Base-by-base conservation (phyloP, 1,140 invertebrate genomes). In the Psilanteris sp. region DNA sequence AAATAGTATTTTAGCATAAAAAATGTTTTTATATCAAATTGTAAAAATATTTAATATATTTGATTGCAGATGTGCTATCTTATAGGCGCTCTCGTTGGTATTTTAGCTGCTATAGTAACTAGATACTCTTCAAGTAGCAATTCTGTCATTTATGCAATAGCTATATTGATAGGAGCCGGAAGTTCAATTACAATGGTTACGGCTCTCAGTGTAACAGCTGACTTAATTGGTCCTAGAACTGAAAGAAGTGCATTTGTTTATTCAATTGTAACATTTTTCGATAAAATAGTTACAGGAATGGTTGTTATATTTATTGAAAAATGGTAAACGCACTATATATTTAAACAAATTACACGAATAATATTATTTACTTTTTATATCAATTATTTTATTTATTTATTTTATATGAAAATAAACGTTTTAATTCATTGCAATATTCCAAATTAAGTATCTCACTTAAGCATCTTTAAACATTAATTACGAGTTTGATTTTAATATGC, bases 201-300 rank as follows among this genome's bases (percentile, higher is more conserved):
- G 22, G 96, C 96, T 79, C 89, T 98, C n/a, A 95, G 95, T 73
- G 92, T 98, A 31, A 97, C 96, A 0, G 94, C 96, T 2, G 95
- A 98, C 88, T 89, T 98, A 41, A 98, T 98, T 77, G 96, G 95
- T 29, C 90, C 92, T 2, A 95, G 97, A 89, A 95, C 93, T 0
- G 93, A 95, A 84, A 95, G 93, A 78, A 95, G 96, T 43, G 97
- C 96, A 4, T 93, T 96, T 73, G 95, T 98, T 26, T 98, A 97
- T 87, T 97, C 96, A 15, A 92, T 94, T 18, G 97, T 98, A 82
- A 97, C 96, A 68, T 97, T 98, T 88, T 92, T 95, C 3, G 97
- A 98, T 84, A 98, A 98, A 90, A 88, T 98, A 7, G 91, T 97
- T 13, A 95, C 96, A 77, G 97, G 97, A 3, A 83, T 96, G 9